Percentiles rank a stretch among this genome's conserved stretches.
These are phyloP conservation scores for Loris lydekkerianus DNA, from an alignment of 2,797 vertebrate genomes.

Conservation along the genomic window DNA sequence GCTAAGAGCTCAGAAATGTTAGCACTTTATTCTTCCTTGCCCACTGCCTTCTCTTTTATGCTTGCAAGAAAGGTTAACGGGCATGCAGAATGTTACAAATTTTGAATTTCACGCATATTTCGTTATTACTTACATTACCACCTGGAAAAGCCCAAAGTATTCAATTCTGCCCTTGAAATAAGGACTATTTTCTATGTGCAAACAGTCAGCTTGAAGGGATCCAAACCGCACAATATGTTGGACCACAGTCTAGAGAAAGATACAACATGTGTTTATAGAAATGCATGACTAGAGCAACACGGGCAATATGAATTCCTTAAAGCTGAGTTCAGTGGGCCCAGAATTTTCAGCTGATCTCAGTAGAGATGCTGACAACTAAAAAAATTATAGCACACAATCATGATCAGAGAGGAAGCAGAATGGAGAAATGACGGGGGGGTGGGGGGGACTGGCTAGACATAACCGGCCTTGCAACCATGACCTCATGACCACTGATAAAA, in stretches of 20 bases:
- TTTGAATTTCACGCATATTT: constrained; percentile 74
- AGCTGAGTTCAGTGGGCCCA: constrained; percentile 13
- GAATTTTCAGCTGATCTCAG: constrained; percentile 61
- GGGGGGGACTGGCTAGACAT: neutral
- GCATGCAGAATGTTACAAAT: constrained; percentile 61
- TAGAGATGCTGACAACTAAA: constrained; percentile 60
- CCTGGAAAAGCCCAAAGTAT: constrained; percentile 60
- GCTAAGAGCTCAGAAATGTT: neutral
- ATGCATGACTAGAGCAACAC: rapidly evolving
- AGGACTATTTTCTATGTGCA: constrained; percentile 48
- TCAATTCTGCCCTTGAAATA: constrained; percentile 58
- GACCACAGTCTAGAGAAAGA: neutral
- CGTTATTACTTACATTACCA: constrained; percentile 69
- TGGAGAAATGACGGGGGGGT: constrained; percentile 33
- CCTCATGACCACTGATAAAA: neutral
- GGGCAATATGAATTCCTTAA: neutral
- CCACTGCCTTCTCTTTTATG: constrained; percentile 49
- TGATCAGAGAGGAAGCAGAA: constrained; percentile 65
- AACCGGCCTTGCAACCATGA: neutral
- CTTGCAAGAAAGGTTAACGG: constrained; percentile 73
- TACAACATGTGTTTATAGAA: neutral
- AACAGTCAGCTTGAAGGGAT: constrained; percentile 42
- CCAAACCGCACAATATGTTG: neutral
- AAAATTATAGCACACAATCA: constrained; percentile 44
- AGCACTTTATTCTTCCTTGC: constrained; percentile 5